A percentile compares a stretch with the other conserved stretches of the same genome.
Evolutionary conservation across 1,140 invertebrate genomes (phyloP).

Genomic region (Oppia nitens): DNA sequence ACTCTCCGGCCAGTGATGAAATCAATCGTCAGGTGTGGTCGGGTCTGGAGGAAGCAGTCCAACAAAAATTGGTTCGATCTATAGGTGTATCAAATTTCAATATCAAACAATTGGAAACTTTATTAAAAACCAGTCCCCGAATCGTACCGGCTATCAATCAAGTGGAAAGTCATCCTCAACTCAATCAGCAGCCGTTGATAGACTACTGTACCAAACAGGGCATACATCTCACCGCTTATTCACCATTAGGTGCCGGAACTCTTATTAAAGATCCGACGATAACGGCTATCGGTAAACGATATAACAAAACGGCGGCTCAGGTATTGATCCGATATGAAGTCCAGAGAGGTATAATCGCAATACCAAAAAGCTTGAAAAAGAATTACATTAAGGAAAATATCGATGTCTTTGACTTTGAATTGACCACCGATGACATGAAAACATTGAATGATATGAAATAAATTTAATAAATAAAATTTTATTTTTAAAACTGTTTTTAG

Average conservation of each 20-base stretch:
- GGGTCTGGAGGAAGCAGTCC: conserved; percentile 20
- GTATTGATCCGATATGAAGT: conserved; percentile 55
- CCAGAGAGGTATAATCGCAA: conserved; percentile 49
- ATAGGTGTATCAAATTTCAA: conserved; percentile 88
- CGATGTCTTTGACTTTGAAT: too few species aligned
- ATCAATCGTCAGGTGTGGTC: too few species aligned
- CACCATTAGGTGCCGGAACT: conserved; percentile 30
- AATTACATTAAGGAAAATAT: too few species aligned
- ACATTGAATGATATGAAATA: too few species aligned
- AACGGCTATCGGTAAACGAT: conserved; percentile 42
- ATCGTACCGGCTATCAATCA: conserved; percentile 62
- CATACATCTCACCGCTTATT: conserved; percentile 32
- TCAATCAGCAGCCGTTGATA: conserved; percentile 31
- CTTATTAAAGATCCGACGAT: conserved; percentile 45
- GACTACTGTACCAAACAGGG: conserved; percentile 29
- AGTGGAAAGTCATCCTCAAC: conserved; percentile 35
- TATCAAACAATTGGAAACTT: conserved; percentile 56
- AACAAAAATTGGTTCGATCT: conserved; percentile 46
- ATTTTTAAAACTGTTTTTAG: too few species aligned
- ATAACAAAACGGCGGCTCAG: conserved; percentile 55
- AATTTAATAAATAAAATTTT: too few species aligned
- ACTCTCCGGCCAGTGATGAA: conserved; percentile 56
- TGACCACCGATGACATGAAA: too few species aligned
- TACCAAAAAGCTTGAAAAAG: conserved; percentile 59
- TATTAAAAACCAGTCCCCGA: conserved; percentile 37